Conservation (phyloP, 2,113 vertebrate genomes). For the Channa maculata region DNA sequence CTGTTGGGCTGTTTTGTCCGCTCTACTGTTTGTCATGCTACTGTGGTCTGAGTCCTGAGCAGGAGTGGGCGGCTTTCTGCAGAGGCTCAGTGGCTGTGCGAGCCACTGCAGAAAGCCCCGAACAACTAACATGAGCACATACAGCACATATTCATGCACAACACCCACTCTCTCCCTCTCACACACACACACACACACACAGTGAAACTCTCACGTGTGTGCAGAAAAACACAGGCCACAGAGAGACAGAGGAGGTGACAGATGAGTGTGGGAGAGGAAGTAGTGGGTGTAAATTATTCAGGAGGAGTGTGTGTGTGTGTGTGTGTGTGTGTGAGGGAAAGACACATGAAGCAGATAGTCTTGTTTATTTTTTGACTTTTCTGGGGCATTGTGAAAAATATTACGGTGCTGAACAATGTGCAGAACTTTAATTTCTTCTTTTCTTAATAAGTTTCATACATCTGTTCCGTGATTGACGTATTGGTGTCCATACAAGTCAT, state of each 20-base stretch:
- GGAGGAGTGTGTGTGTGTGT: constrained; percentile 13
- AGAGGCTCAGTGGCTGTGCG: constrained; percentile 20
- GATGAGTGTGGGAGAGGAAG: constrained; percentile 45
- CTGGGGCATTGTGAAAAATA: neutral
- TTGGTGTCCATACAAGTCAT: too few relatives aligned
- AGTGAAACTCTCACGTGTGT: neutral
- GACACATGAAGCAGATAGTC: constrained; percentile 1
- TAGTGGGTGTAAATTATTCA: constrained; percentile 59
- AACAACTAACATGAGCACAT: neutral
- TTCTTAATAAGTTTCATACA: neutral
- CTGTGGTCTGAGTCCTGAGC: constrained; percentile 31
- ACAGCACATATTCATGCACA: neutral
- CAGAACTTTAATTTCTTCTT: neutral
- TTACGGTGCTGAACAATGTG: neutral
- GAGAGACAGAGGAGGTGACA: constrained; percentile 42
- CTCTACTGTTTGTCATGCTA: constrained; percentile 21
- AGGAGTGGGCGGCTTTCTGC: constrained; percentile 35
- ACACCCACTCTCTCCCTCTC: neutral
- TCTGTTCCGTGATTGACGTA: too few relatives aligned
- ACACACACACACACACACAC: neutral
- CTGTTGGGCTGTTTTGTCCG: neutral
- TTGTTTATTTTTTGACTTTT: neutral
- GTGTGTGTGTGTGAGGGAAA: constrained; percentile 18
- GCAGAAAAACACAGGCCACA: neutral
- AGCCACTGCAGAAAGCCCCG: neutral